These are phyloP conservation scores for Drosophila erecta DNA, from an alignment of 1,140 invertebrate genomes.

Conservation along the genomic window DNA sequence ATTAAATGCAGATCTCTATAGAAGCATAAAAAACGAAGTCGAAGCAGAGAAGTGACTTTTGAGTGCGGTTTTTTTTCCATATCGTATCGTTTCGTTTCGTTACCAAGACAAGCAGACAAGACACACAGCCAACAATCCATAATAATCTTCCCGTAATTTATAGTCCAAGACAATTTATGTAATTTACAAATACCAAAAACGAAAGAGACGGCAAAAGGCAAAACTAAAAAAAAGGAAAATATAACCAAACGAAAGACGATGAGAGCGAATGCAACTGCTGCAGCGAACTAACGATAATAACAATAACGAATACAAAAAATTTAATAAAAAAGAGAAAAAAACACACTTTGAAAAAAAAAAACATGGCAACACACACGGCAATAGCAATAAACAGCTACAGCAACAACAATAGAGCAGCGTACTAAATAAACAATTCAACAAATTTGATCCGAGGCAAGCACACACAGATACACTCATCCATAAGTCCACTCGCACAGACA, in stretches of 20 bases:
- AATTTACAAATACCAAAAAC: conserved; percentile 81
- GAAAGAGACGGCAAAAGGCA: conserved; percentile 67
- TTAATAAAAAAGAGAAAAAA: conserved; percentile 28
- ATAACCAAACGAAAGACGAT: conserved; percentile 22
- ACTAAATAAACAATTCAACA: conserved; percentile 84
- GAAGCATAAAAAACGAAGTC: conserved; percentile 55
- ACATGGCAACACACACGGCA: conserved; percentile 36
- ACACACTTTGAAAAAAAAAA: conserved; percentile 26
- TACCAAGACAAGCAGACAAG: conserved; percentile 25
- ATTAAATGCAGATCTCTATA: conserved; percentile 81
- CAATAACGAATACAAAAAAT: conserved; percentile 67
- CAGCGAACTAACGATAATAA: conserved; percentile 78
- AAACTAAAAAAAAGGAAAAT: conserved; percentile 12
- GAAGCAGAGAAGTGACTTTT: conserved; percentile 31
- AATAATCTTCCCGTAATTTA: conserved; percentile 83
- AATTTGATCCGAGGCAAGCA: conserved; percentile 81
- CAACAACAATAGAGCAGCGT: conserved; percentile 59
- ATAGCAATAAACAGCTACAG: conserved; percentile 55
- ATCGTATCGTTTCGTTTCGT: conserved; percentile 5
- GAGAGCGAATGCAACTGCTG: conserved; percentile 61
- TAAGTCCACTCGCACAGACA: not conserved
- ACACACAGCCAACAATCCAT: conserved; percentile 69
- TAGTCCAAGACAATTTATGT: conserved; percentile 83
- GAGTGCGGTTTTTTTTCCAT: conserved; percentile 23
- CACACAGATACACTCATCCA: conserved; percentile 35